phyloP scores from a whole-genome alignment of 2,888 invertebrate species.

The Tetropium fuscum region DNA sequence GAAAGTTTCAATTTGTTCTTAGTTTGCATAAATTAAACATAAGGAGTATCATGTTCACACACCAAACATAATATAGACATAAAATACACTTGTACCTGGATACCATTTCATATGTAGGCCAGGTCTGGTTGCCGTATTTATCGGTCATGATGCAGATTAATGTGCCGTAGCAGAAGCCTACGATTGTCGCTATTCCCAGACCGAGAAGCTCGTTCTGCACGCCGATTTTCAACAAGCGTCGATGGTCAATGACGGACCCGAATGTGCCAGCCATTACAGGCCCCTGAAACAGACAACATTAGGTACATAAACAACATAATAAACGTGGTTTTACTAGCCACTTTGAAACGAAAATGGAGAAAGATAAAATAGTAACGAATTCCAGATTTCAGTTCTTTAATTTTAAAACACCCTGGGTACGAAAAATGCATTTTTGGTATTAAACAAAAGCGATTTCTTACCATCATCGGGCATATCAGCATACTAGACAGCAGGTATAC shows the following conservation, averaged over 20 bases:
- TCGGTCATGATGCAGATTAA: conserved; percentile 70
- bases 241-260: conserved; percentile 77
- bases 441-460: too few species aligned
- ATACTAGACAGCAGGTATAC: conserved; percentile 83
- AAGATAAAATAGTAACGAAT: too few species aligned
- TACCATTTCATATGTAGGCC: conserved; percentile 77
- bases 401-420: too few species aligned
- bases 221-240: conserved; percentile 73
- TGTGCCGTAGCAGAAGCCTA: conserved; percentile 78
- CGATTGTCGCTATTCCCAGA: conserved; percentile 73
- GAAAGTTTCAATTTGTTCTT: too few species aligned
- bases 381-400: too few species aligned
- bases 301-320: too few species aligned
- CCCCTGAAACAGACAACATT: conserved; percentile 66
- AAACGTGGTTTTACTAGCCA: too few species aligned
- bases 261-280: conserved; percentile 84
- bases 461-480: conserved; percentile 86
- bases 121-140: conserved; percentile 70
- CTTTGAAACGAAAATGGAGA: too few species aligned
- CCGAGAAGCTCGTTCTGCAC: conserved; percentile 77
- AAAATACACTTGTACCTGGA: conserved; percentile 69
- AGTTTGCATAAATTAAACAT: too few species aligned
- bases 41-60: too few species aligned
- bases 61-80: too few species aligned
- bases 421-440: too few species aligned